Conservation (phyloP, 2,888 invertebrate genomes). For the Aphidoletes aphidimyza region DNA sequence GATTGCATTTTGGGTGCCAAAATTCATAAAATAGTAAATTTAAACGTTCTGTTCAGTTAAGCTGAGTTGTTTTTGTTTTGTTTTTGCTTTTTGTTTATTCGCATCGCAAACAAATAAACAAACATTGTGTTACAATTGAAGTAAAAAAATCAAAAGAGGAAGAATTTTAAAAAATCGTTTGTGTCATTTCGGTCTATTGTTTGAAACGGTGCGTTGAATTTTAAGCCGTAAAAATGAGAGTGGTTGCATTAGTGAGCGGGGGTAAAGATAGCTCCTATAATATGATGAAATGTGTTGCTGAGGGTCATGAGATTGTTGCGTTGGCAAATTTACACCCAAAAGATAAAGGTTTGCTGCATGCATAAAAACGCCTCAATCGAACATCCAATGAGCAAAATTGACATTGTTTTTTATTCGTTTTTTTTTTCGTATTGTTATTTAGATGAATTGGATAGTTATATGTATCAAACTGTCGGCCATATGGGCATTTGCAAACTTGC, state of each 20-base stretch:
- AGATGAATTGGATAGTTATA: constrained; percentile 96
- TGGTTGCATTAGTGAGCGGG: constrained; percentile 92
- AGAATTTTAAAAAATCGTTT: too few species aligned
- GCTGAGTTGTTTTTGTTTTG: background rate
- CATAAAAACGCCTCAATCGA: too few species aligned
- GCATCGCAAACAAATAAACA: background rate
- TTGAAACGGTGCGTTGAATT: background rate
- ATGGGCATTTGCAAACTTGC: constrained; percentile 92
- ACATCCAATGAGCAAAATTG: too few species aligned
- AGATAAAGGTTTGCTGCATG: constrained; percentile 76
- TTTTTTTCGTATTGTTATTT: background rate
- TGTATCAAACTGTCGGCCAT: constrained; percentile 99
- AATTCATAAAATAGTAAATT: background rate
- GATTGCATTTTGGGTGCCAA: background rate
- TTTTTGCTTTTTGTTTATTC: background rate
- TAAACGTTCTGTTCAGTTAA: background rate
- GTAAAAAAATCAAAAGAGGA: too few species aligned
- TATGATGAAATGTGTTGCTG: constrained; percentile 96
- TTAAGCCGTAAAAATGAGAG: constrained; percentile 76
- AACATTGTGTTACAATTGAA: background rate
- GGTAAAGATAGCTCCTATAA: constrained; percentile 99
- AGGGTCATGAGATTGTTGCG: constrained; percentile 93
- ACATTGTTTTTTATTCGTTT: background rate
- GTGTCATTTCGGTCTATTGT: background rate
- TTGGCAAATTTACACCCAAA: constrained; percentile 93